A percentile compares a stretch with the other conserved stretches of the same genome.
Conservation (phyloP, 2,113 vertebrate species). For the Dasyornis broadbenti region DNA sequence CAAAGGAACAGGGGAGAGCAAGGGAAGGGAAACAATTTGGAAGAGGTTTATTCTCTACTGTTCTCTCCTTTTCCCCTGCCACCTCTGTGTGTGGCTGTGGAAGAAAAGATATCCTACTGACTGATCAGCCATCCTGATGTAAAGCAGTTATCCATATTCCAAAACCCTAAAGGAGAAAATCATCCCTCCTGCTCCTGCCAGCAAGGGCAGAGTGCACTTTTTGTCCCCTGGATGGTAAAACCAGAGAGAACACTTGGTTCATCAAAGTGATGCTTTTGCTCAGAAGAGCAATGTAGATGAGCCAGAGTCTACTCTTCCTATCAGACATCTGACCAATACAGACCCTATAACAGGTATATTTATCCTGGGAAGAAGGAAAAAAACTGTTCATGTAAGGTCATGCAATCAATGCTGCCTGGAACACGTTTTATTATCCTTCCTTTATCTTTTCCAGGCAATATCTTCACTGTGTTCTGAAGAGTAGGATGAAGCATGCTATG, state of each 20-base stretch:
- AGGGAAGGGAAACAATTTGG: background rate
- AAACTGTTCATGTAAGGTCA: background rate
- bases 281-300: background rate
- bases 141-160: background rate
- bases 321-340: background rate
- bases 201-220: background rate
- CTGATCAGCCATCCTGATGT: fast-evolving
- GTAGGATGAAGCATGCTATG: background rate
- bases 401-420: background rate
- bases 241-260: background rate
- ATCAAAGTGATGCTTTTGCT: background rate
- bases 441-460: background rate
- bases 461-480: background rate
- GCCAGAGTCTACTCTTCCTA: background rate
- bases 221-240: background rate
- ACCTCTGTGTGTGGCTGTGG: background rate
- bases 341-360: background rate
- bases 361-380: background rate
- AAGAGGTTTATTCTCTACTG: background rate
- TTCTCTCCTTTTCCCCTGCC: background rate
- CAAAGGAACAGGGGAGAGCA: background rate
- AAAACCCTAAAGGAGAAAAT: background rate
- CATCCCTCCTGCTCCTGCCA: background rate
- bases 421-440: background rate
- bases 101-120: background rate